Evolutionary conservation across 2,797 vertebrate species (phyloP), one percentile per base, ranked within the genome.

Genomic region (Sebastes elongatus): DNA sequence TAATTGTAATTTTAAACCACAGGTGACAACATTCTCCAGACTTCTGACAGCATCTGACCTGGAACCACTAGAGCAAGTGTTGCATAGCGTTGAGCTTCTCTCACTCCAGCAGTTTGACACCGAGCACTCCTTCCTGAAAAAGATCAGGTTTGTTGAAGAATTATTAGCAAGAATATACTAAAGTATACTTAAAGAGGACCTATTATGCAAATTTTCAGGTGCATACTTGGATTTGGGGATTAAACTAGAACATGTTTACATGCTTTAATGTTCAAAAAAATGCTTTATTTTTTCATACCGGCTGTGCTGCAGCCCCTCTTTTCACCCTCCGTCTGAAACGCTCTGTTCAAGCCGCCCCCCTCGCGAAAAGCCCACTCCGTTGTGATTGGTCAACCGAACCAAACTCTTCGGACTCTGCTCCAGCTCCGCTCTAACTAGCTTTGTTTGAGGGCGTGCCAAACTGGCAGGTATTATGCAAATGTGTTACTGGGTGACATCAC

Each of bases 11-110:
- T 76, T 79, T 53, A 49, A 87, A 69, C 16, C 65, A 61, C 63
- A 99, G 98, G 93, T 99, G 74, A 98, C 98, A 64, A 99, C 98
- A 10, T 99, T 99, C 94, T 99, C 98, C 16, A 96, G 97, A 85
- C 97, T 99, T 73, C 93, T 99, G 68, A 99, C 97, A 6, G 91
- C 92, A 4, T 89, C 91, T 0, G 98, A 99, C 11, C 74, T 94
- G 53, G 92, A 94, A 2, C 88, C 80, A 56, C 80, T 99, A 64
- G 90, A 93, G 30, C 91, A 85, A n/a, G 64, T 68, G 69, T 85
- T 92, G 6, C 72, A 86, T 0, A 93, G 80, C 35, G 92, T 95
- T 42, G 94, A 94, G 25, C 87, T 99, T 71, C 94, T 98, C 23
- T 97, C 96, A 1, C 95, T 99, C 68, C 97, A 99, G 80, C 97